These are phyloP conservation scores for Corynorhinus townsendii DNA, from an alignment of 2,113 vertebrate species.

Conservation along the genomic window DNA sequence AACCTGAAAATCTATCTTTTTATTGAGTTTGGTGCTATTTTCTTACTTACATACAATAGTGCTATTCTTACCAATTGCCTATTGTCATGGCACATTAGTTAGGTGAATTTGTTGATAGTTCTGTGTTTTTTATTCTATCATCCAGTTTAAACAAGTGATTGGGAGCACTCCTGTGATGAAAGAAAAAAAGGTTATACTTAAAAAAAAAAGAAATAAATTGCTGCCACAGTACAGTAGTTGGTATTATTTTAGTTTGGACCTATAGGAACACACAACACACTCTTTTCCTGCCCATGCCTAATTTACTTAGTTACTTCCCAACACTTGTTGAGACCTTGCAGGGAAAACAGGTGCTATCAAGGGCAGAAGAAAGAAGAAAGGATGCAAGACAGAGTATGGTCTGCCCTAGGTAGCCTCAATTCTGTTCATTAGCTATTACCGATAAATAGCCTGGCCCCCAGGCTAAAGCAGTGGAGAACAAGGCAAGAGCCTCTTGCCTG, in stretches of 20 bases:
- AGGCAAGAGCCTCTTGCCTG: not conserved
- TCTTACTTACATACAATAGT: constrained; percentile 61
- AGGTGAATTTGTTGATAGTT: constrained; percentile 66
- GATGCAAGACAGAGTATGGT: not conserved
- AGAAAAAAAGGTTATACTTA: constrained; percentile 10
- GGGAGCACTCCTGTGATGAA: constrained; percentile 42
- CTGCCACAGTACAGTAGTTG: not conserved
- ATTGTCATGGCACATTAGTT: constrained; percentile 71
- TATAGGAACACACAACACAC: not conserved
- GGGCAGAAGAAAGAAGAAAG: not conserved
- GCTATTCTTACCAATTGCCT: constrained; percentile 52
- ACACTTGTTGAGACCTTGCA: not conserved
- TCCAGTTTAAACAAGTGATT: constrained; percentile 64
- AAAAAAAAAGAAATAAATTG: not conserved
- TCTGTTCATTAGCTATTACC: not conserved
- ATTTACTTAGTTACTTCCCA: not conserved
- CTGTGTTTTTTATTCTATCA: constrained; percentile 62
- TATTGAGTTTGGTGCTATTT: constrained; percentile 70
- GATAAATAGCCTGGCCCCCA: not conserved
- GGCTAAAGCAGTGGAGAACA: not conserved
- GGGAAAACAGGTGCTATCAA: not conserved
- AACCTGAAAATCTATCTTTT: constrained; percentile 65
- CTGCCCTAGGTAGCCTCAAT: not conserved
- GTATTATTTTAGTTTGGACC: constrained; percentile 10
- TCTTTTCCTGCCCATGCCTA: not conserved